Conservation (phyloP, 2,113 vertebrate genomes). For the Erythrolamprus reginae region DNA sequence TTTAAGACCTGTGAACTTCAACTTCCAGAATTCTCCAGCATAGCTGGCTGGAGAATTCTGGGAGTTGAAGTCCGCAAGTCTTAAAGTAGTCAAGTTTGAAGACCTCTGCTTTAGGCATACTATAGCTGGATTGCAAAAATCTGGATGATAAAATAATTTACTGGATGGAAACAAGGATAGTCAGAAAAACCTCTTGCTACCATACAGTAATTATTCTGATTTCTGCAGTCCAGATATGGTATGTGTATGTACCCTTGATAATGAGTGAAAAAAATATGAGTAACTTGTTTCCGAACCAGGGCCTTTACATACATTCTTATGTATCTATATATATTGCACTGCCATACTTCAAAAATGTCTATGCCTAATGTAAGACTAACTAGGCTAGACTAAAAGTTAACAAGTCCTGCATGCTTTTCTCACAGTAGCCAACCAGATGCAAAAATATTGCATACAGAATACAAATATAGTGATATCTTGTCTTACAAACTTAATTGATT, state of each 20-base stretch:
- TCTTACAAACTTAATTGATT: too few species aligned
- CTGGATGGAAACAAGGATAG: neutral
- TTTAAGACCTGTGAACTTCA: too few species aligned
- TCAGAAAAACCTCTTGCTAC: neutral
- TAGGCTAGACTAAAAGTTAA: neutral
- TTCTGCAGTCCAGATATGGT: neutral
- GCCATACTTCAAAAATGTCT: constrained; percentile 4
- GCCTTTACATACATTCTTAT: constrained; percentile 21
- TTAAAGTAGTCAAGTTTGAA: too few species aligned
- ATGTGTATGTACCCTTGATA: neutral
- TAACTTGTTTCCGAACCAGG: neutral
- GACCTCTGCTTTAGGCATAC: neutral
- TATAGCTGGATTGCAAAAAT: neutral
- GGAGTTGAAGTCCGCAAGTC: too few species aligned
- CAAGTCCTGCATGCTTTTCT: neutral
- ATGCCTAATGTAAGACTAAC: neutral
- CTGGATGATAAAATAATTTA: neutral
- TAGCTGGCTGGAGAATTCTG: too few species aligned
- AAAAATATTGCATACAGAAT: neutral
- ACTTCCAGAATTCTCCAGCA: too few species aligned
- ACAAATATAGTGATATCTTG: too few species aligned
- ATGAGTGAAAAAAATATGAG: neutral
- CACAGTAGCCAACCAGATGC: neutral
- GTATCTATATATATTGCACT: constrained; percentile 59
- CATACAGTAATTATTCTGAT: neutral